A percentile compares a stretch with the other conserved stretches of the same genome.
These are phyloP conservation scores for Labeo calbasu DNA, from an alignment of 2,797 vertebrate genomes.

Conservation along the genomic window DNA sequence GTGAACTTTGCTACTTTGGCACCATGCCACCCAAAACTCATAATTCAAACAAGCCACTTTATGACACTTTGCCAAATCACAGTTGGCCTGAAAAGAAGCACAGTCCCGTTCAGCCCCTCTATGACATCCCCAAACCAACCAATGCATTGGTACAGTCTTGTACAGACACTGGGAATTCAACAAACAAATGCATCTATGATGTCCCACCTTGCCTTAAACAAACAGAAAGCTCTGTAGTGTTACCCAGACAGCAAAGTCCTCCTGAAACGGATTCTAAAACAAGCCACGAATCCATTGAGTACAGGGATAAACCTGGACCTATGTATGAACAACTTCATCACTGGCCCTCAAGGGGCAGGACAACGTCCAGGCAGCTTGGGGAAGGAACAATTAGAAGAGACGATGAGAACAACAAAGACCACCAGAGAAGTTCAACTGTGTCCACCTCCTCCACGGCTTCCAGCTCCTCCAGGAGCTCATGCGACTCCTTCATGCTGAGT, in stretches of 20 bases:
- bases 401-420: slow-evolving; percentile 63
- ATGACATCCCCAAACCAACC: slow-evolving; percentile 74
- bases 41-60: slow-evolving; percentile 50
- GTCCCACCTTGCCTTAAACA: slow-evolving; percentile 54
- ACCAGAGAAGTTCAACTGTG: slow-evolving; percentile 79
- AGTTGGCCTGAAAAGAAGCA: slow-evolving; percentile 18
- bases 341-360: slow-evolving; percentile 63
- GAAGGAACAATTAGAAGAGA: slow-evolving; percentile 22
- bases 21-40: slow-evolving; percentile 60
- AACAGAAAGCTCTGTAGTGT: slow-evolving; percentile 57
- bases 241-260: slow-evolving; percentile 49
- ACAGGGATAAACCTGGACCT: slow-evolving; percentile 61
- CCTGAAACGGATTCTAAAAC: slow-evolving; percentile 24
- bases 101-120: slow-evolving; percentile 53
- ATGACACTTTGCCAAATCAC: slow-evolving; percentile 64
- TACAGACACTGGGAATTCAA: slow-evolving; percentile 49
- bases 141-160: slow-evolving; percentile 1
- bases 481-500: slow-evolving; percentile 60
- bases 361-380: slow-evolving; percentile 54
- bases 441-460: slow-evolving; percentile 84
- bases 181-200: slow-evolving; percentile 56
- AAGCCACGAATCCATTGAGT: slow-evolving; percentile 69
- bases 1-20: slow-evolving; percentile 43
- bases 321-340: slow-evolving; percentile 61
- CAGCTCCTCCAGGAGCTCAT: slow-evolving; percentile 71